A percentile compares a stretch with the other conserved stretches of the same genome.
These are phyloP conservation scores for Gephyroberyx darwinii DNA, from an alignment of 2,797 vertebrate species.

Conservation along the genomic window DNA sequence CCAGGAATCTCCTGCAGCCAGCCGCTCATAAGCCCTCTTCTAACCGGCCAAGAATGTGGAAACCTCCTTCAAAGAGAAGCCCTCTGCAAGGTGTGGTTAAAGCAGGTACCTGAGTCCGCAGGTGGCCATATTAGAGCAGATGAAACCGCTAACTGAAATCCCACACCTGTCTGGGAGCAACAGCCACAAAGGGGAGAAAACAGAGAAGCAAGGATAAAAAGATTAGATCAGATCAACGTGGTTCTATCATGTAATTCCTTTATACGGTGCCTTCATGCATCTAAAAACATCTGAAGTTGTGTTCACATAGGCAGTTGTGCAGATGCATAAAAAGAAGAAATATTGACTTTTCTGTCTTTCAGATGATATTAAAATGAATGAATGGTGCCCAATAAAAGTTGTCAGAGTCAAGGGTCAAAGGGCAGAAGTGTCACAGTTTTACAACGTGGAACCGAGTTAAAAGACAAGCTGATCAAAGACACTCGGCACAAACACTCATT, in stretches of 20 bases:
- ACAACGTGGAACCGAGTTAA: constrained; percentile 63
- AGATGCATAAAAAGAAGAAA: constrained; percentile 42
- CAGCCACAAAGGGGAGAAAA: constrained; percentile 34
- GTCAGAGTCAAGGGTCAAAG: constrained; percentile 50
- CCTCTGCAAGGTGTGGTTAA: constrained; percentile 72
- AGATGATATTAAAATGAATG: constrained; percentile 29
- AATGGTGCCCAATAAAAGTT: constrained; percentile 49
- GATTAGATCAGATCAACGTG: constrained; percentile 43
- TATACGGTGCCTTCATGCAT: constrained; percentile 8
- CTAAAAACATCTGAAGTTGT: constrained; percentile 20
- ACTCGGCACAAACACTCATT: constrained; percentile 40
- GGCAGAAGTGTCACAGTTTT: constrained; percentile 58
- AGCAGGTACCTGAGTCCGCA: constrained; percentile 76
- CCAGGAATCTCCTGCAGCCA: constrained; percentile 77
- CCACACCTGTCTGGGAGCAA: constrained; percentile 67
- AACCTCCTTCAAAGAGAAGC: constrained; percentile 73
- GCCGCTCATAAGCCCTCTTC: constrained; percentile 70
- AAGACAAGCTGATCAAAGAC: constrained; percentile 69
- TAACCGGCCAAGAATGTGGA: constrained; percentile 79
- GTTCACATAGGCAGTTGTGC: constrained; percentile 7
- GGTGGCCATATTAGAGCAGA: constrained; percentile 70
- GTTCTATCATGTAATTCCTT: constrained; percentile 23
- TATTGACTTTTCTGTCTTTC: constrained; percentile 31
- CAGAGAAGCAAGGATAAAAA: constrained; percentile 23
- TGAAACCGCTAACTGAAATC: constrained; percentile 59